Evolutionary conservation across 1,140 invertebrate genomes (phyloP), one percentile per base, ranked within the genome.

Genomic region (Chymomyza costata): DNA sequence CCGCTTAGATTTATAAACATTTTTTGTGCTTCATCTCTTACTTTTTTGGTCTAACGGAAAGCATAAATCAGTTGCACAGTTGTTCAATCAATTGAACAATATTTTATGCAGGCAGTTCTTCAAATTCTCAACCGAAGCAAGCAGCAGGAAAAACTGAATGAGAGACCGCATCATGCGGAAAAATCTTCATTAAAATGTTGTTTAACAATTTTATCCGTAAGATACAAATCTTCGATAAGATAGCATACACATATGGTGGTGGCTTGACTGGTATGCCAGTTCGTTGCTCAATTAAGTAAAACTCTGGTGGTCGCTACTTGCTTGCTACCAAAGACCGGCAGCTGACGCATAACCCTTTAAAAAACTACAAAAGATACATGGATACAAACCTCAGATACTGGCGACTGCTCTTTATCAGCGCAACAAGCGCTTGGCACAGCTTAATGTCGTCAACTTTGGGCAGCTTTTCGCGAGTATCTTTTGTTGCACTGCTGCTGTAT

Each of bases 181-280:
- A 80, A 80, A 73, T 81, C 73, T 80, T 80, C 60, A 80, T 80
- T 80, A 80, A 78, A 44, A 56, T 65, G 64, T 67, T 65, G 73
- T 80, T 80, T 53, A 80, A 73, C 73, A 73, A 80, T 80, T 81
- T 80, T 80, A 68, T 81, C 65, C 60, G 49, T 38, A 35, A 58
- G 73, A 80, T 80, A 80, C 68, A 57, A 56, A 80, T 81, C 73
- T 81, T 68, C 66, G 74, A 80, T 80, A 80, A 80, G 73, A 80
- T 80, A 65, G n/a, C 49, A 43, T 35, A n/a, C 49, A 50, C 35
- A 51, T 41, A 43, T 47, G 35, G 15, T n/a, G n/a, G n/a, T n/a
- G n/a, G 15, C 30, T 19, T 14, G 10, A 43, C 13, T 41, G 13
- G 13, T 35, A 35, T 41, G 50, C 28, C 31, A 30, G 43, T 47